phyloP scores from a whole-genome alignment of 1,140 invertebrate genomes.

The Drusus annulatus region DNA sequence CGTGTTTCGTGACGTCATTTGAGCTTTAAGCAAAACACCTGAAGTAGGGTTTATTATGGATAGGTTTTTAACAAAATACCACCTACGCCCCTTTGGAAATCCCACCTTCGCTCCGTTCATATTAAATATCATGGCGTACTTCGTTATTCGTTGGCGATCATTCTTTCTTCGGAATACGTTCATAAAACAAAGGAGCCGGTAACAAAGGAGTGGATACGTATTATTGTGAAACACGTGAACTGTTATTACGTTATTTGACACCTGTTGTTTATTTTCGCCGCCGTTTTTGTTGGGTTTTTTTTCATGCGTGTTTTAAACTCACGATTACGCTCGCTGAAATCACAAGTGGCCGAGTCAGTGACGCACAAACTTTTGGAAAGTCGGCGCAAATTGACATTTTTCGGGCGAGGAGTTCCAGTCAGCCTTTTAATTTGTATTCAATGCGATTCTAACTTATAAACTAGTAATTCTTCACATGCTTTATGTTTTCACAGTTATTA shows the following conservation, averaged over 20 bases:
- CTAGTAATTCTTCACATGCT: too few relatives aligned
- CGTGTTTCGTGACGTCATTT: too few relatives aligned
- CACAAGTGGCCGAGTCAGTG: neutral
- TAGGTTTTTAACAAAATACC: too few relatives aligned
- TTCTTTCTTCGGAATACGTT: neutral
- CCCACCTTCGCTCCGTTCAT: neutral
- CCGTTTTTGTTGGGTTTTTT: constrained; percentile 31
- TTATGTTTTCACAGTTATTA: too few relatives aligned
- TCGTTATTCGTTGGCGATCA: neutral
- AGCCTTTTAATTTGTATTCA: too few relatives aligned
- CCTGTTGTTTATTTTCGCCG: constrained; percentile 33
- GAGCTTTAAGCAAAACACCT: too few relatives aligned
- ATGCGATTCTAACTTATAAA: too few relatives aligned
- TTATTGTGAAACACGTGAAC: constrained; percentile 22
- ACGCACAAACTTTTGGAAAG: too few relatives aligned
- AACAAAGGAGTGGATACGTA: constrained; percentile 10
- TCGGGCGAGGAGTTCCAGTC: too few relatives aligned
- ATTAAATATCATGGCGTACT: neutral
- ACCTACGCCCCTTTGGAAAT: neutral
- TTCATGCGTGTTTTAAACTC: constrained; percentile 16
- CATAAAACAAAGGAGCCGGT: constrained; percentile 22
- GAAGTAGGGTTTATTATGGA: too few relatives aligned
- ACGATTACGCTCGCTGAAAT: constrained; percentile 28
- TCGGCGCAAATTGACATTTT: too few relatives aligned
- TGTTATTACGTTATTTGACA: constrained; percentile 39